These are phyloP conservation scores for Strix occidentalis DNA, from an alignment of 2,797 vertebrate genomes.

Conservation along the genomic window DNA sequence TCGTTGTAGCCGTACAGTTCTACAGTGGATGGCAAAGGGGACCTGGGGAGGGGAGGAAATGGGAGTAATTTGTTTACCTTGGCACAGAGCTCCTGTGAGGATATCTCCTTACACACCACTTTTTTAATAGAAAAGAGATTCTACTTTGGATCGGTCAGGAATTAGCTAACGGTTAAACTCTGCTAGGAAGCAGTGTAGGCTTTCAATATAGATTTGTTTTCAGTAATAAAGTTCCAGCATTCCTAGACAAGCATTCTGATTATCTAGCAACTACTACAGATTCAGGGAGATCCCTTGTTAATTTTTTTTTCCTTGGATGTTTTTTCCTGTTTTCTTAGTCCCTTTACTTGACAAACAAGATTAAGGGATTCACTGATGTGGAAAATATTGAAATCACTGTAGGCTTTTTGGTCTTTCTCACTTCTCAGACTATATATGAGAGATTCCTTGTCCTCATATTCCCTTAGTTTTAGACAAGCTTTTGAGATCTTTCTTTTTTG, in stretches of 20 bases:
- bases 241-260: not conserved
- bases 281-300: conserved; percentile 10
- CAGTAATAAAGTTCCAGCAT: not conserved
- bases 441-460: conserved; percentile 23
- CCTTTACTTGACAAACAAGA: conserved; percentile 31
- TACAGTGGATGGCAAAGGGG: not conserved
- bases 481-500: conserved; percentile 14
- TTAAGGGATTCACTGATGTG: conserved; percentile 10
- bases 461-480: not conserved
- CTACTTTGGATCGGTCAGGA: not conserved
- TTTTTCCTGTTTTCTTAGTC: not conserved
- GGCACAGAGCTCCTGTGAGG: not conserved
- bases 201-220: conserved; percentile 14
- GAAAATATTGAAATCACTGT: conserved; percentile 47
- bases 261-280: not conserved
- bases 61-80: not conserved
- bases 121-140: not conserved
- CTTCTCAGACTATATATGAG: not conserved
- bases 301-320: not conserved
- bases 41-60: not conserved
- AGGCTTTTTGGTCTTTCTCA: conserved; percentile 29
- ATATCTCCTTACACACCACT: not conserved
- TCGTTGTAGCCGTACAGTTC: not conserved
- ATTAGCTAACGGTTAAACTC: not conserved
- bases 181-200: not conserved